phyloP scores from a whole-genome alignment of 2,113 vertebrate genomes.

The Eurypyga helias region DNA sequence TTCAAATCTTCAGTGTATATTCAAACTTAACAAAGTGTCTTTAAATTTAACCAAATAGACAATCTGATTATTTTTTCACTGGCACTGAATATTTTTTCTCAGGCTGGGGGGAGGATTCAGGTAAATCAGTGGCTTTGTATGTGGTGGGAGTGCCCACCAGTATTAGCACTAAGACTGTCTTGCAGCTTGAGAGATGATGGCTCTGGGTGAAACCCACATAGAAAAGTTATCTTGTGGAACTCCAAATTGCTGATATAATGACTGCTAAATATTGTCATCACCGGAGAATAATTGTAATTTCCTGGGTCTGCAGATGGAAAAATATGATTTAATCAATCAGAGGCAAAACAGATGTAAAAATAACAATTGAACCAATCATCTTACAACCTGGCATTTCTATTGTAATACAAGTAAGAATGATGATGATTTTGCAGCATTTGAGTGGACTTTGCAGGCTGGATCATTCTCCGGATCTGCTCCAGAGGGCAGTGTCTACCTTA shows the following conservation, averaged over 20 bases:
- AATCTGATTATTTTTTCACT: neutral
- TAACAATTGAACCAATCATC: neutral
- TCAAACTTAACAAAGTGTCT: neutral
- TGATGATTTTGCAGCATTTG: neutral
- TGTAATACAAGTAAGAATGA: neutral
- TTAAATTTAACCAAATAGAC: neutral
- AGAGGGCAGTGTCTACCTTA: constrained; percentile 61
- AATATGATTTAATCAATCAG: neutral
- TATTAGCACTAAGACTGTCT: neutral
- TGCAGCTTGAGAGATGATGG: neutral
- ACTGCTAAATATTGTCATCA: neutral
- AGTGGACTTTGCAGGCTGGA: neutral
- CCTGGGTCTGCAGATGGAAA: neutral
- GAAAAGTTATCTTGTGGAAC: neutral
- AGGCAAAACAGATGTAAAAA: neutral
- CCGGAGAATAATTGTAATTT: neutral
- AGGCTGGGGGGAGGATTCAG: neutral
- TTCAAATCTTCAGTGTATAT: neutral
- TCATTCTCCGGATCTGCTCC: neutral
- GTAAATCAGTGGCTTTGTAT: neutral
- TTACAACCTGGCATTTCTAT: neutral
- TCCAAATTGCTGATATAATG: neutral
- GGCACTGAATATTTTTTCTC: neutral
- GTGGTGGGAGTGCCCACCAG: neutral
- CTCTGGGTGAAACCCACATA: neutral